A percentile compares a stretch with the other conserved stretches of the same genome.
Evolutionary conservation across 2,888 invertebrate species (phyloP).

Genomic region (Ophion ellenae): DNA sequence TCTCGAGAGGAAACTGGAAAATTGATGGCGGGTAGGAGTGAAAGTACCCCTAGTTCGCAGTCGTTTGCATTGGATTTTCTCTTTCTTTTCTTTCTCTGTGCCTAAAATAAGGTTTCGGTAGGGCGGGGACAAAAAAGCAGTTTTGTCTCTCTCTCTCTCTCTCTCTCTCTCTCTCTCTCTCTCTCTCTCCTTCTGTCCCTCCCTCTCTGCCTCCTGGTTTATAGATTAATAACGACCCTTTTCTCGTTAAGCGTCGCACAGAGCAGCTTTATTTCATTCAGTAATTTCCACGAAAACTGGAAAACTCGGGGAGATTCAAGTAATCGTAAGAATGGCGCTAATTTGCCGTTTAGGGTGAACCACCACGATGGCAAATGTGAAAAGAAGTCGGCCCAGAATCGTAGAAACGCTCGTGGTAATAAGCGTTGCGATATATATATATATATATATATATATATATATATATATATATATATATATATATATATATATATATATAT

Average conservation of each 20-base stretch:
- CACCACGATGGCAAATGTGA: slow-evolving; percentile 47
- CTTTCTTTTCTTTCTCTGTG: neutral
- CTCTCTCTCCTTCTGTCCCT: neutral
- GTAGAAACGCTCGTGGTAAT: slow-evolving; percentile 22
- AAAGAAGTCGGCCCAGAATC: slow-evolving; percentile 29
- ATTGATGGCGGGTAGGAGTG: neutral
- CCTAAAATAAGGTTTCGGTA: neutral
- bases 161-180: neutral
- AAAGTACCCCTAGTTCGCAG: neutral
- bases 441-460: neutral
- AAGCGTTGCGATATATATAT: slow-evolving; percentile 30
- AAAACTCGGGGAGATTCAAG: slow-evolving; percentile 43
- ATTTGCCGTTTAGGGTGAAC: slow-evolving; percentile 56
- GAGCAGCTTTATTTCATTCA: slow-evolving; percentile 32
- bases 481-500: too few species aligned
- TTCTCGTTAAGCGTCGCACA: slow-evolving; percentile 3
- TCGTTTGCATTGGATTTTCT: neutral
- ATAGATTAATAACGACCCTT: neutral
- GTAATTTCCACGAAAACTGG: slow-evolving; percentile 25
- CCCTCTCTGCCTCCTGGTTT: neutral
- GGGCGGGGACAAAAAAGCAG: neutral
- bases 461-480: too few species aligned
- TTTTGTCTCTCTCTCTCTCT: neutral
- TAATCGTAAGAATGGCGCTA: slow-evolving; percentile 62
- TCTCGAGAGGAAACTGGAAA: neutral